A percentile compares a stretch with the other conserved stretches of the same genome.
Conservation (phyloP, 2,888 invertebrate genomes). For the Erebia epiphron region DNA sequence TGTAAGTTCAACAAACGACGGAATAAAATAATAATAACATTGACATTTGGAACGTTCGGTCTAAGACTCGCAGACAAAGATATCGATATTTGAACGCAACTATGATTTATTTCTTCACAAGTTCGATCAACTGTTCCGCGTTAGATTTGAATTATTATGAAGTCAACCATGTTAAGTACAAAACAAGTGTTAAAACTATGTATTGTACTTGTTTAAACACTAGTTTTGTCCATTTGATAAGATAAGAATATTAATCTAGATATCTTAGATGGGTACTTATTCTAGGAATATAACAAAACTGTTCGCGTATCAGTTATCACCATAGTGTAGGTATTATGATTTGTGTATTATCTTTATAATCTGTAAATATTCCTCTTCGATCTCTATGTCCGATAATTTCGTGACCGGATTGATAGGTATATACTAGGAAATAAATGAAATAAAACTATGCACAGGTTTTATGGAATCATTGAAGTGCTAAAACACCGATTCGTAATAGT, state of each 20-base stretch:
- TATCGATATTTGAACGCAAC: background rate
- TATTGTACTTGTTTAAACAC: no score
- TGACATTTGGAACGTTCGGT: background rate
- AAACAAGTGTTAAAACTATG: no score
- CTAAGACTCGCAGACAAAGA: background rate
- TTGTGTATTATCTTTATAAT: background rate
- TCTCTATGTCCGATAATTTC: background rate
- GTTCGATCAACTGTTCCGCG: background rate
- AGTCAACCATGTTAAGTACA: background rate
- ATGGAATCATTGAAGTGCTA: no score
- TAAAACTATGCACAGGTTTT: no score
- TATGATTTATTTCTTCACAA: background rate
- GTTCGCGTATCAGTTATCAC: background rate
- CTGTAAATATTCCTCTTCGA: slow-evolving; percentile 11
- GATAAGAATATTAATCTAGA: background rate
- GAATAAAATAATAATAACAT: background rate
- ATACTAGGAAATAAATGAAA: background rate
- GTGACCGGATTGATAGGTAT: background rate
- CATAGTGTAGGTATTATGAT: background rate
- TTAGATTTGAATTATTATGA: slow-evolving; percentile 10
- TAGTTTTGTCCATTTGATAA: slow-evolving; percentile 5
- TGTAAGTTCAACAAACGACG: background rate
- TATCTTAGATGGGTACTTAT: no score
- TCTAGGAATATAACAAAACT: background rate
- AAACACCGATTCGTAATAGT: no score